A percentile compares a stretch with the other conserved stretches of the same genome.
These are phyloP conservation scores for Eupithecia insigniata DNA, from an alignment of 2,888 invertebrate genomes.

Conservation along the genomic window DNA sequence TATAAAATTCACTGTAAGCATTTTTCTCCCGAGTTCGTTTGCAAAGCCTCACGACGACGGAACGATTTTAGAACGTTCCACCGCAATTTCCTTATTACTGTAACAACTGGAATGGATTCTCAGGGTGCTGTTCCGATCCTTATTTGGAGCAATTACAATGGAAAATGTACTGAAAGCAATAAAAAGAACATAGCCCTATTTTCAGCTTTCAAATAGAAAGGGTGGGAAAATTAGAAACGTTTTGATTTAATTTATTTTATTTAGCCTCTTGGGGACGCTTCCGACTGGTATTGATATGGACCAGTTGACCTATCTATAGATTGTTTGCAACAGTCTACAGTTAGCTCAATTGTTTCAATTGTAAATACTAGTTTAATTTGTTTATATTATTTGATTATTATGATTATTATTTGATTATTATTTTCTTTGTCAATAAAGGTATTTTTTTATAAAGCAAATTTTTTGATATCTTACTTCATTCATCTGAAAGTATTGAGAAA, in stretches of 20 bases:
- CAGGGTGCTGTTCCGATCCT: conserved; percentile 71
- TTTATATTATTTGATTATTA: too few species aligned
- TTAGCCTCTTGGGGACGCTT: too few species aligned
- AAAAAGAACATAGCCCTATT: not conserved
- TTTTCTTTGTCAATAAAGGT: too few species aligned
- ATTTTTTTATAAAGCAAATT: not conserved
- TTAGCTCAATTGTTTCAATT: too few species aligned
- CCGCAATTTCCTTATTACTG: conserved; percentile 77
- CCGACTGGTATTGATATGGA: too few species aligned
- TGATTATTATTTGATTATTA: too few species aligned
- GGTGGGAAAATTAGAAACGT: too few species aligned
- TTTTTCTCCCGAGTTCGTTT: conserved; percentile 9
- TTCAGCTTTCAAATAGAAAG: not conserved
- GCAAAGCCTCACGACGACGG: conserved; percentile 61
- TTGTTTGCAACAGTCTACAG: too few species aligned
- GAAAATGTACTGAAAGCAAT: conserved; percentile 47
- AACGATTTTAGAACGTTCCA: conserved; percentile 73
- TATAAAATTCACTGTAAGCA: not conserved
- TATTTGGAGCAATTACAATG: conserved; percentile 41
- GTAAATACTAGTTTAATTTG: too few species aligned
- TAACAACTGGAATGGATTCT: conserved; percentile 63
- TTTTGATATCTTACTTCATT: not conserved
- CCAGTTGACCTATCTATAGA: too few species aligned
- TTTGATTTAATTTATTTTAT: too few species aligned
- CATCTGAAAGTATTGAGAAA: not conserved